Base-by-base conservation (phyloP, 2,113 vertebrate genomes). In the Anarhynchus alexandrinus region DNA sequence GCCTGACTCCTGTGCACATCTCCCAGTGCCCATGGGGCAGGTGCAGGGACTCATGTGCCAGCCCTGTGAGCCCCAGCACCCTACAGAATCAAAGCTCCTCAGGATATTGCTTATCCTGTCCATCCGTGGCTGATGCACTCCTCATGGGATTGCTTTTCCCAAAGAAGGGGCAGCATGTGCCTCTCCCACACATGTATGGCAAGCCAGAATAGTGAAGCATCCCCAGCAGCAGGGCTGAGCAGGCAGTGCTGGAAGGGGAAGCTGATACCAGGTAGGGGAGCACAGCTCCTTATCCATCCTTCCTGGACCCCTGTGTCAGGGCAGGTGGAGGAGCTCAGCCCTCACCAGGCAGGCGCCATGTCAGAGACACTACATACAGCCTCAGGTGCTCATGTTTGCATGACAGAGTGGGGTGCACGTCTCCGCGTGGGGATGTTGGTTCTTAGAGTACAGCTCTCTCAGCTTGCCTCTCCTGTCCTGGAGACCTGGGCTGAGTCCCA, bases 301-400 rank as follows among this genome's bases (percentile, higher is more conserved):
- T 51, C 32, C 45, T 21, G 20, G 54, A 30, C 7, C 13, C 4
- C 30, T 51, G 21, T 43, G 43, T 43, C 10, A n/a, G n/a, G 21
- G 8, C 32, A 59, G 26, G 16, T 27, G 34, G 47, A 79, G 34
- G 22, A 55, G 18, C 47, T 80, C 47, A 79, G 27, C 47, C 57
- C 40, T 40, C 58, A 32, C 20, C 18, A 26, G 21, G 21, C 7
- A 61, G 32, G 26, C 0, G 0, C 26, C 16, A 11, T 25, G 26
- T 32, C 64, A 52, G 36, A 51, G 54, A 32, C 1, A 1, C 43
- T 36, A 52, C 0, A 2, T 20, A 17, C 1, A 3, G 26, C 32
- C 62, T 69, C 45, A 43, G 45, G 45, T 1, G 1, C 32, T 52
- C 40, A 17, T 6, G 20, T 69, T 30, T 43, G 26, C 4, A 0